phyloP scores from a whole-genome alignment of 2,113 vertebrate species.

The Pleuronectes platessa region DNA sequence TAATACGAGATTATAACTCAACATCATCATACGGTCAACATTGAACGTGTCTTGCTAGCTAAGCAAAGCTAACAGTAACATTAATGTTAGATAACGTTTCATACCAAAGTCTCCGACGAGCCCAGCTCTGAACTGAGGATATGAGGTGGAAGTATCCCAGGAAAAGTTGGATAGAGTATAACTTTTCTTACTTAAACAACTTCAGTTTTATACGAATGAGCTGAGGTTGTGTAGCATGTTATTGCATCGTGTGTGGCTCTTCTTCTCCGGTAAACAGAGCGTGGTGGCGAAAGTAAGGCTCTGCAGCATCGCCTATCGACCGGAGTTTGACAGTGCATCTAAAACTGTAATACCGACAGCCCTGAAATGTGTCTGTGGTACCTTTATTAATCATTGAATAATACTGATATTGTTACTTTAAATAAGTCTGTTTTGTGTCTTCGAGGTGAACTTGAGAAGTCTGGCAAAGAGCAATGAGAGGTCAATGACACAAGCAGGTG shows the following conservation, averaged over 20 bases:
- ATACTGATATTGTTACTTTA: no score
- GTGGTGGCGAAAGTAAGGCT: rapidly evolving
- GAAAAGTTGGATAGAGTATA: not conserved
- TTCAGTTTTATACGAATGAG: not conserved
- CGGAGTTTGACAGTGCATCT: not conserved
- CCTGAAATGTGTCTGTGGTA: not conserved
- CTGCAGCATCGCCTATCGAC: conserved; percentile 8
- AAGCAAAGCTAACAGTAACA: conserved; percentile 8
- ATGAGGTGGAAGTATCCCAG: not conserved
- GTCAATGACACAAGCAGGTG: conserved; percentile 27
- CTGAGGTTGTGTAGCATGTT: not conserved
- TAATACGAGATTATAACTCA: not conserved
- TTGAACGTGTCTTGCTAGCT: not conserved
- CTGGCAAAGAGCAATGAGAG: not conserved
- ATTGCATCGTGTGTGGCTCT: not conserved
- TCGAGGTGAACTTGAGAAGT: not conserved
- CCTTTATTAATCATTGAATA: no score
- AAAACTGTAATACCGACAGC: not conserved
- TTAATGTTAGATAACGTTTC: not conserved
- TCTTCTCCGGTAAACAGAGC: not conserved
- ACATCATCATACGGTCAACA: not conserved
- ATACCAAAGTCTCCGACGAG: conserved; percentile 41
- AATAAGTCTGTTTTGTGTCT: no score
- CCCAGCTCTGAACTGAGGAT: not conserved
- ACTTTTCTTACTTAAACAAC: not conserved